phyloP scores from a whole-genome alignment of 1,140 invertebrate genomes.

The Cyclina sinensis region DNA sequence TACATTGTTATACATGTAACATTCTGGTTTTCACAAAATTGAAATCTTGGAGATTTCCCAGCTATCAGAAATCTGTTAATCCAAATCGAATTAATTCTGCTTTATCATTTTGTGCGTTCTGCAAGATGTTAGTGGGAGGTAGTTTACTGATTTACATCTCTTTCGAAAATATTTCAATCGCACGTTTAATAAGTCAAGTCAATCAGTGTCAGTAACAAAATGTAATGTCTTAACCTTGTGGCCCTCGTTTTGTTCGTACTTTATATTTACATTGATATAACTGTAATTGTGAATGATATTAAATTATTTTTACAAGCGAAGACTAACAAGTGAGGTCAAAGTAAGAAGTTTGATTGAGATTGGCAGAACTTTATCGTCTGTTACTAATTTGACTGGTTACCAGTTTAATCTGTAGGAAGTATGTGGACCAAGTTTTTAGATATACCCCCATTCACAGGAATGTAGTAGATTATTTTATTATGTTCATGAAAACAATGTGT shows the following conservation, averaged over 20 bases:
- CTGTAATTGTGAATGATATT: slow-evolving; percentile 12
- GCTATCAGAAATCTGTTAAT: background rate
- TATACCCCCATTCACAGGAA: background rate
- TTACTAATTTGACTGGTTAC: background rate
- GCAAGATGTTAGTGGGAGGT: background rate
- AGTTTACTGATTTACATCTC: background rate
- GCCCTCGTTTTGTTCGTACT: background rate
- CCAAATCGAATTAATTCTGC: background rate
- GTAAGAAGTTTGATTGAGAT: background rate
- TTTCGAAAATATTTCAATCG: background rate
- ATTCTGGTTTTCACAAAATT: background rate
- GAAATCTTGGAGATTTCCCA: background rate
- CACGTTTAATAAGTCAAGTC: background rate
- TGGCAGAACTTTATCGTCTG: background rate
- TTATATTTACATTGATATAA: background rate
- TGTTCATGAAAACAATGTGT: no score
- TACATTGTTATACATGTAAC: no score
- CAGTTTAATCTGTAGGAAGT: background rate
- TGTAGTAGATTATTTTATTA: no score
- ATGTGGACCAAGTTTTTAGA: slow-evolving; percentile 8
- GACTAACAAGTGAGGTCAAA: background rate
- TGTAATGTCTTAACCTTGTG: background rate
- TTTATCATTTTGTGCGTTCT: background rate
- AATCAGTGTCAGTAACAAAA: slow-evolving; percentile 5
- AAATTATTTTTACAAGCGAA: background rate